Conservation (phyloP, 92 coral and sea anemone genomes). For the Zoanthus gigantus region DNA sequence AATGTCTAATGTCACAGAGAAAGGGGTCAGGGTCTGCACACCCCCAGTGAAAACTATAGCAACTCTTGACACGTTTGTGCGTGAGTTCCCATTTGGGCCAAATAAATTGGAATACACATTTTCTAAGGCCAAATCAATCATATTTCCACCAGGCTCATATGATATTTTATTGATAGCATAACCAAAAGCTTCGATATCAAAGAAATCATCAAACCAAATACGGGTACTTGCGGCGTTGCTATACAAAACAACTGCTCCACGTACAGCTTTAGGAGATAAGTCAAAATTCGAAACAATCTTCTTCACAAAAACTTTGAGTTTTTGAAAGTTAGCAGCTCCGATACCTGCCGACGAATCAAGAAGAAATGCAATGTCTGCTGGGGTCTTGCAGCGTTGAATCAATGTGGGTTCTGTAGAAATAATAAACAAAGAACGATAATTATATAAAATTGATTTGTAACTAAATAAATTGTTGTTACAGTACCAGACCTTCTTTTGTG, state of each 20-base stretch:
- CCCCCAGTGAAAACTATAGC: conserved; percentile 33
- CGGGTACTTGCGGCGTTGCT: conserved; percentile 36
- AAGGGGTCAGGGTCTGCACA: conserved; percentile 17
- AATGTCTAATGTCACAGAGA: conserved; percentile 28
- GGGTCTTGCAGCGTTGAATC: background rate
- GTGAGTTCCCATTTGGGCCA: conserved; percentile 22
- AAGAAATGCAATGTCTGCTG: conserved; percentile 29
- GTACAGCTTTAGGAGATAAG: background rate
- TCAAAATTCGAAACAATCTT: conserved; percentile 2
- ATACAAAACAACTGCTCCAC: conserved; percentile 30
- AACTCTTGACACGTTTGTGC: background rate
- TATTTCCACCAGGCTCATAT: conserved; percentile 17
- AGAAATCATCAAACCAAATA: conserved; percentile 43
- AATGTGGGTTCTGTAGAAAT: background rate
- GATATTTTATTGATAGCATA: conserved; percentile 11
- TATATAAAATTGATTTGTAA: background rate
- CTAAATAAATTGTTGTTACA: too few species aligned
- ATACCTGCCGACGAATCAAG: conserved; percentile 30
- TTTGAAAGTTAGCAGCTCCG: conserved; percentile 18
- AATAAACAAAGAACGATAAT: background rate
- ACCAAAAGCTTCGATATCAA: conserved; percentile 20
- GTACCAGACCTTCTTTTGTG: too few species aligned
- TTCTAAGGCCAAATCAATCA: conserved; percentile 25
- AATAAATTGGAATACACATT: conserved; percentile 35
- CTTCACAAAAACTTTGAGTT: conserved; percentile 5